phyloP scores from a whole-genome alignment of 2,888 invertebrate species.

The Drosophila helvetica region DNA sequence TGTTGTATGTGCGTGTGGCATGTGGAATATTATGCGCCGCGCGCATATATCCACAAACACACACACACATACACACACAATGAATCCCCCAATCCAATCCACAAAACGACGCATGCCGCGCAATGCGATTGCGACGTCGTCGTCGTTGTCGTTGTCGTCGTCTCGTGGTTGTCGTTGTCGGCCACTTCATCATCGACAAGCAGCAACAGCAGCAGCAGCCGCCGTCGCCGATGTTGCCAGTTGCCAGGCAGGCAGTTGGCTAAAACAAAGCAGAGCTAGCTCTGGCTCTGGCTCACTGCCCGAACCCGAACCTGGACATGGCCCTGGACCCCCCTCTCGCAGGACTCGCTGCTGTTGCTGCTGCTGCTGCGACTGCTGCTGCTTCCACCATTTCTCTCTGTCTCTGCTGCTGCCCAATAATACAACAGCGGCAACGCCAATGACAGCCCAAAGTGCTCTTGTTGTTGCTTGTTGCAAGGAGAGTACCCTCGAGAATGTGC shows the following conservation, averaged over 20 bases:
- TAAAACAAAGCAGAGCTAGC: conserved; percentile 64
- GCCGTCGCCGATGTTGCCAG: conserved; percentile 5
- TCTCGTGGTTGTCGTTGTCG: conserved; percentile 50
- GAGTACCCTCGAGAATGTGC: conserved; percentile 1
- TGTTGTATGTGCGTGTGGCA: conserved; percentile 61
- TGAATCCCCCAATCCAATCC: conserved; percentile 42
- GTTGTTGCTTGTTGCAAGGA: neutral
- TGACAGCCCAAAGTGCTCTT: conserved; percentile 1
- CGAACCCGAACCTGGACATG: conserved; percentile 36
- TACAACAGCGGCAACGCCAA: conserved; percentile 1
- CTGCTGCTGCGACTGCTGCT: conserved; percentile 5
- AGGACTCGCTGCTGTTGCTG: neutral
- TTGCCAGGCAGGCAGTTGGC: conserved; percentile 53
- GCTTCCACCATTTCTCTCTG: neutral
- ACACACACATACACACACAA: conserved; percentile 3
- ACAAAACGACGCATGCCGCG: conserved; percentile 50
- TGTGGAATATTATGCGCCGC: conserved; percentile 71
- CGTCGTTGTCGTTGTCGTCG: conserved; percentile 35
- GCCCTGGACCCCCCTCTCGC: neutral
- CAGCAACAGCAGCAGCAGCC: conserved; percentile 26
- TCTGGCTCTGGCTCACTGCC: neutral
- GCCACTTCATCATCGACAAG: conserved; percentile 75
- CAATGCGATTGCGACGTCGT: conserved; percentile 36
- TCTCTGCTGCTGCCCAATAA: neutral
- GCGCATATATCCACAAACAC: conserved; percentile 50